Percentiles rank a stretch among this genome's conserved stretches.
Evolutionary conservation across 2,113 vertebrate species (phyloP).

Genomic region (Pelobates fuscus): DNA sequence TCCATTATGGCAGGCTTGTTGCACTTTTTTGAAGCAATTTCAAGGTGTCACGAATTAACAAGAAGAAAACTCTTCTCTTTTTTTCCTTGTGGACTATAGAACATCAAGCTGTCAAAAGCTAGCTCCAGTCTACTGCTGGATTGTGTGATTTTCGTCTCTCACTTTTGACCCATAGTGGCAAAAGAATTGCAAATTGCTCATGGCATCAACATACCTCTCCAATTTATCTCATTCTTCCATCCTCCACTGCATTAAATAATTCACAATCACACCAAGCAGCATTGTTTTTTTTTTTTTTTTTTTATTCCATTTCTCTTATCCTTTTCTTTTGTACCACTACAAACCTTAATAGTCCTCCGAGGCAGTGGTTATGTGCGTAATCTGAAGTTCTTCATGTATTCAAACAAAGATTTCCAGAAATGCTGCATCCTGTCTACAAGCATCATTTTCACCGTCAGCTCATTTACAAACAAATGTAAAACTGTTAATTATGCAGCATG

Average conservation of each 20-base stretch:
- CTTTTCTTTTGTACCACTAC: not conserved
- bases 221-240: slow-evolving; percentile 6
- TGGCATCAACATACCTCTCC: slow-evolving; percentile 18
- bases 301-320: slow-evolving; percentile 12
- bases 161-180: slow-evolving; percentile 29
- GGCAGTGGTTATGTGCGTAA: too few species aligned
- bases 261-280: not conserved
- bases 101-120: slow-evolving; percentile 33
- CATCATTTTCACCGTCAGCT: too few species aligned
- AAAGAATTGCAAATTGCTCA: slow-evolving; percentile 36
- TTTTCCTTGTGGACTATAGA: slow-evolving; percentile 22
- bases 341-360: not conserved
- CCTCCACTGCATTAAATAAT: slow-evolving; percentile 9
- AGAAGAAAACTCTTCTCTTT: slow-evolving; percentile 29
- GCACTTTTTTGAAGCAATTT: slow-evolving; percentile 35
- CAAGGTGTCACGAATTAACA: slow-evolving; percentile 38
- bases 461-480: too few species aligned
- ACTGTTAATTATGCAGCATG: too few species aligned
- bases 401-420: too few species aligned
- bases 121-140: not conserved
- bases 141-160: slow-evolving; percentile 16
- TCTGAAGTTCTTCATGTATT: too few species aligned
- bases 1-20: slow-evolving; percentile 5
- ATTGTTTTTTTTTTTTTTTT: not conserved
- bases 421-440: too few species aligned